These are phyloP conservation scores for Phyllopteryx taeniolatus DNA, from an alignment of 2,113 vertebrate genomes.

Conservation along the genomic window DNA sequence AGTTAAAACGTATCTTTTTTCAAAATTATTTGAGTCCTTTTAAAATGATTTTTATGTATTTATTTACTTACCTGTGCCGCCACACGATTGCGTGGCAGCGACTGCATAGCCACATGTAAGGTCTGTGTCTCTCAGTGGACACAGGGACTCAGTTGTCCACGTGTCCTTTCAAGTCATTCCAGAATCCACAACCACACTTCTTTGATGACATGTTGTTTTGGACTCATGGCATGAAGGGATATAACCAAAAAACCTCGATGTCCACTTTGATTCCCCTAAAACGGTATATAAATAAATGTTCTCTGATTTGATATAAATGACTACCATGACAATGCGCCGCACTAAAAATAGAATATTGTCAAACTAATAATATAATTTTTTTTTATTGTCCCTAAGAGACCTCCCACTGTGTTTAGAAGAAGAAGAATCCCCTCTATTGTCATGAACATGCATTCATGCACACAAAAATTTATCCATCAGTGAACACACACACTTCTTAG, in stretches of 20 bases:
- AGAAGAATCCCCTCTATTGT: too few relatives aligned
- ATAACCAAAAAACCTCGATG: slow-evolving; percentile 7
- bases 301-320: slow-evolving; percentile 8
- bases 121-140: slow-evolving; percentile 55
- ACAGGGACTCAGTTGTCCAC: slow-evolving; percentile 14
- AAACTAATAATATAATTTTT: neutral
- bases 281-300: slow-evolving; percentile 36
- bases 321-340: slow-evolving; percentile 7
- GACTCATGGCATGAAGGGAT: slow-evolving; percentile 41
- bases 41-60: neutral
- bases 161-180: slow-evolving; percentile 45
- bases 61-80: slow-evolving; percentile 4
- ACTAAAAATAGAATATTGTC: neutral
- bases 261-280: slow-evolving; percentile 35
- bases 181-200: slow-evolving; percentile 51
- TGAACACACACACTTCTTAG: too few relatives aligned
- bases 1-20: too few relatives aligned
- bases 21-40: too few relatives aligned
- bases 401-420: too few relatives aligned
- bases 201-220: slow-evolving; percentile 52
- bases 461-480: too few relatives aligned
- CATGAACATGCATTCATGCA: too few relatives aligned
- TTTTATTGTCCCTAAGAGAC: too few relatives aligned
- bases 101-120: slow-evolving; percentile 43
- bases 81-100: slow-evolving; percentile 18